phyloP scores from a whole-genome alignment of 2,888 invertebrate genomes.

The Perizoma flavofasciatum region DNA sequence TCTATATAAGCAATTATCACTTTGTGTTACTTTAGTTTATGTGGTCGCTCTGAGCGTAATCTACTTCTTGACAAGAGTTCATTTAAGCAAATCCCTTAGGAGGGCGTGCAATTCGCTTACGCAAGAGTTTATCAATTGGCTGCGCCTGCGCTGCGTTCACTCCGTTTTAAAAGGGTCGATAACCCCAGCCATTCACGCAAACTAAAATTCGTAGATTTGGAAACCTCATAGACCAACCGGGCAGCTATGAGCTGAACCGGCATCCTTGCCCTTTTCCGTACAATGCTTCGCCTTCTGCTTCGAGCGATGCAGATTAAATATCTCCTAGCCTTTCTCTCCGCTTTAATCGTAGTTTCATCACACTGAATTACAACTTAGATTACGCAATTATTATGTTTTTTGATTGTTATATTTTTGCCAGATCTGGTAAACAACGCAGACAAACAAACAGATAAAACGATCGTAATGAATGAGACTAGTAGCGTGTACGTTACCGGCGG shows the following conservation, averaged over 20 bases:
- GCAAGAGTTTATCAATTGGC: conserved; percentile 74
- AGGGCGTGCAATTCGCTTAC: conserved; percentile 70
- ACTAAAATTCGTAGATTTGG: conserved; percentile 61
- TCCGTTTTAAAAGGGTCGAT: conserved; percentile 69
- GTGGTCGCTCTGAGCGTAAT: conserved; percentile 35
- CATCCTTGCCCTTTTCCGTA: conserved; percentile 50
- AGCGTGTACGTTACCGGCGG: conserved; percentile 3
- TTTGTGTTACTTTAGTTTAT: conserved; percentile 37
- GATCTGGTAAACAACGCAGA: conserved; percentile 22
- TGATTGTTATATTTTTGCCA: conserved; percentile 22
- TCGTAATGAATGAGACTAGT: conserved; percentile 17
- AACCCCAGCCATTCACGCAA: conserved; percentile 70
- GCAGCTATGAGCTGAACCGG: conserved; percentile 59
- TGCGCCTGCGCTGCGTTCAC: conserved; percentile 67
- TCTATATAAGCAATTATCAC: conserved; percentile 49
- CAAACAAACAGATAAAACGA: conserved; percentile 17
- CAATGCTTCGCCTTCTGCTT: conserved; percentile 40
- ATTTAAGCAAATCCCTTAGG: conserved; percentile 65
- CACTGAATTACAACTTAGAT: conserved; percentile 24
- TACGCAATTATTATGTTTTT: conserved; percentile 26
- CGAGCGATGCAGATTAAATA: conserved; percentile 30
- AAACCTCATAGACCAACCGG: conserved; percentile 51
- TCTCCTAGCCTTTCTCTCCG: conserved; percentile 32
- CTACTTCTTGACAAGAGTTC: conserved; percentile 45
- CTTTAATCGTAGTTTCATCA: conserved; percentile 30